Evolutionary conservation across 2,797 vertebrate genomes (phyloP).

Genomic region (Clamator glandarius): DNA sequence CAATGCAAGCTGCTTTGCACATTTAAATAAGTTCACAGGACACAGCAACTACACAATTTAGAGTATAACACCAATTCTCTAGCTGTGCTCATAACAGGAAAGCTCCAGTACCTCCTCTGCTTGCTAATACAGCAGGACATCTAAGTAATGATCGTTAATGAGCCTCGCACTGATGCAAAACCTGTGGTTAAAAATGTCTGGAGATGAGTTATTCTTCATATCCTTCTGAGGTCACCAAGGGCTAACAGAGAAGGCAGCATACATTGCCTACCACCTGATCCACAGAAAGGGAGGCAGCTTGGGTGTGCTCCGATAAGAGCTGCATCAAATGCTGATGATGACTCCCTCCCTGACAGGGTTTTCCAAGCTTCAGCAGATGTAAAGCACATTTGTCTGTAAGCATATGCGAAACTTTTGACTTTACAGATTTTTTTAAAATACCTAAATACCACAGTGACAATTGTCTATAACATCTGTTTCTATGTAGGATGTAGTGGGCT

Average conservation of each 20-base stretch:
- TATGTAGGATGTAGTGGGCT: conserved; percentile 38
- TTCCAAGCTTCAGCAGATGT: neutral
- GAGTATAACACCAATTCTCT: neutral
- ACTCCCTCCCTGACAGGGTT: neutral
- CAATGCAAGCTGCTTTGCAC: neutral
- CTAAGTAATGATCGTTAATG: neutral
- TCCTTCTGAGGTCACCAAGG: neutral
- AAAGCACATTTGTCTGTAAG: neutral
- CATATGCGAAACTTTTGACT: neutral
- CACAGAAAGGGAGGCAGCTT: too few relatives aligned
- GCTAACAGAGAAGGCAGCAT: neutral
- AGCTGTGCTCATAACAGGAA: rapidly evolving
- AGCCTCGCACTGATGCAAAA: neutral
- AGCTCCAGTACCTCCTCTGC: neutral
- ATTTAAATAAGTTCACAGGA: neutral
- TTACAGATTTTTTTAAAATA: neutral
- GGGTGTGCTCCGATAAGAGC: rapidly evolving
- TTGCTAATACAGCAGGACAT: neutral
- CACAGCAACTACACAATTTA: neutral
- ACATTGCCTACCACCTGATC: neutral
- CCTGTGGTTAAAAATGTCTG: neutral
- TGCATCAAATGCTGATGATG: neutral
- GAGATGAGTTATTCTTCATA: neutral
- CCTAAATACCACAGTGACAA: neutral
- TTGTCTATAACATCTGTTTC: conserved; percentile 33